These are phyloP conservation scores for Squalus acanthias DNA, from an alignment of 2,797 vertebrate species.

Conservation along the genomic window DNA sequence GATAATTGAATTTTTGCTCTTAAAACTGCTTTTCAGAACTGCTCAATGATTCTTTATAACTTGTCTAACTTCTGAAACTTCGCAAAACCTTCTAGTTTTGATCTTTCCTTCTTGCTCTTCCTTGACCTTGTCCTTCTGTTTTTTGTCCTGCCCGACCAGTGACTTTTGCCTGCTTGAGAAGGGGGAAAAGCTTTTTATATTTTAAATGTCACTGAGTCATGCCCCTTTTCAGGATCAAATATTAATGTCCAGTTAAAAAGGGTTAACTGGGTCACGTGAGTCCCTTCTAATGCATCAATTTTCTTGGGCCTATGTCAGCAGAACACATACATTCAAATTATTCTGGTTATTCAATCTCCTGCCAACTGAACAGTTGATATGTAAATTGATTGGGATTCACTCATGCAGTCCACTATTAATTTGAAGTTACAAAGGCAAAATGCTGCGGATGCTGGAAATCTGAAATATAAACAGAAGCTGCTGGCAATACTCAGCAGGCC, in stretches of 20 bases:
- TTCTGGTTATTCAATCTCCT: not conserved
- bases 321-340: not conserved
- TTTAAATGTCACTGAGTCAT: not conserved
- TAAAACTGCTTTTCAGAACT: not conserved
- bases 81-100: not conserved
- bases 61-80: not conserved
- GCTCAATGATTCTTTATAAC: not conserved
- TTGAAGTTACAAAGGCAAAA: not conserved
- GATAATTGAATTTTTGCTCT: not conserved
- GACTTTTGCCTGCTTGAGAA: not conserved
- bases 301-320: not conserved
- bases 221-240: not conserved
- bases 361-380: not conserved
- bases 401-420: not conserved
- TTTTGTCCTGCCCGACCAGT: not conserved
- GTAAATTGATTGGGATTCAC: not conserved
- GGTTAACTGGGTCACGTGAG: not conserved
- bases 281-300: not conserved
- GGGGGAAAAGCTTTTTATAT: not conserved
- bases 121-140: not conserved
- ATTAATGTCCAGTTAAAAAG: not conserved
- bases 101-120: not conserved
- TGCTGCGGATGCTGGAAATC: not conserved
- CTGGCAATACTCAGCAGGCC: no score
- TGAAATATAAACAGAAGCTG: not conserved